These are phyloP conservation scores for Drosophila multiciliata DNA, from an alignment of 2,888 invertebrate species.

Conservation along the genomic window DNA sequence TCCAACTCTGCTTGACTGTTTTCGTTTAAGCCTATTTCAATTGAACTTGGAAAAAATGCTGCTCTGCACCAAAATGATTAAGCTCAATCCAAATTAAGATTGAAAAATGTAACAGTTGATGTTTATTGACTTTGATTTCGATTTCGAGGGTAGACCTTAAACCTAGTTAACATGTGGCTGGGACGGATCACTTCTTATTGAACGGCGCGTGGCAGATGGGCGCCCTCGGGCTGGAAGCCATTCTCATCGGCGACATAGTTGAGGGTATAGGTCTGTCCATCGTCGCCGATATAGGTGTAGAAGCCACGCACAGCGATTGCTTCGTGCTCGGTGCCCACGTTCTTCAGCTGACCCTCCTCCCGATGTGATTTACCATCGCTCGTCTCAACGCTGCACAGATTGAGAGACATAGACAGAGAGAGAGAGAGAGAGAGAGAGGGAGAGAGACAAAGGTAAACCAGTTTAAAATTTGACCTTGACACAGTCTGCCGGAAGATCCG, in stretches of 20 bases:
- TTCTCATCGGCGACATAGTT: slow-evolving; percentile 84
- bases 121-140: slow-evolving; percentile 14
- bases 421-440: background rate
- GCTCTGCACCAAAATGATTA: background rate
- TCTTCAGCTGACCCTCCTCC: slow-evolving; percentile 87
- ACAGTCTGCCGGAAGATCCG: slow-evolving; percentile 26
- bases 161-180: slow-evolving; percentile 73
- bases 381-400: slow-evolving; percentile 86
- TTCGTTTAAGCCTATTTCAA: background rate
- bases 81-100: background rate
- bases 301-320: slow-evolving; percentile 87
- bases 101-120: background rate
- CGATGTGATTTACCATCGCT: slow-evolving; percentile 88
- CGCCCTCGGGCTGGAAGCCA: slow-evolving; percentile 85
- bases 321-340: slow-evolving; percentile 88
- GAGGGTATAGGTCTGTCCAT: slow-evolving; percentile 87
- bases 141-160: slow-evolving; percentile 26
- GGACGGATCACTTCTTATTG: slow-evolving; percentile 37
- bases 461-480: slow-evolving; percentile 54
- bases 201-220: slow-evolving; percentile 82
- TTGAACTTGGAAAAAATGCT: background rate
- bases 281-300: slow-evolving; percentile 87
- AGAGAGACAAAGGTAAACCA: slow-evolving; percentile 24
- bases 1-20: background rate
- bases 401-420: slow-evolving; percentile 5